Percentiles rank a stretch among this genome's conserved stretches.
Conservation (phyloP, 23 tunicate genomes). For the Phallusia fumigata region DNA sequence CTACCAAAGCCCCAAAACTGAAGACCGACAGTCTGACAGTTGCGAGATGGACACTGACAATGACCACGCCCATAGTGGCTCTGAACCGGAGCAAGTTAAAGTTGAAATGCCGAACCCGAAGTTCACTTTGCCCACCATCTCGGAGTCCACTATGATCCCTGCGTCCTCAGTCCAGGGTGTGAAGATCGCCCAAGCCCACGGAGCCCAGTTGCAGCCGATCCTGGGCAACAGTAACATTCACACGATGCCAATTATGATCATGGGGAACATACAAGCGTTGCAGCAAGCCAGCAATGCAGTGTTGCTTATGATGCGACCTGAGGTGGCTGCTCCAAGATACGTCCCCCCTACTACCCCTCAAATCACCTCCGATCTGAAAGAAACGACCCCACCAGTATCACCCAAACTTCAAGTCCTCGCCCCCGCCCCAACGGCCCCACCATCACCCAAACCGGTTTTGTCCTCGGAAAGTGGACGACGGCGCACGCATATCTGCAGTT, state of each 20-base stretch:
- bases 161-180: slow-evolving; percentile 53
- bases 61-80: slow-evolving; percentile 15
- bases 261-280: slow-evolving; percentile 83
- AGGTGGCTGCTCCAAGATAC: not conserved
- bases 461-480: slow-evolving; percentile 38
- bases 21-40: not conserved
- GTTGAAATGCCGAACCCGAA: not conserved
- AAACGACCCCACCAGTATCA: not conserved
- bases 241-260: slow-evolving; percentile 94
- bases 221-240: slow-evolving; percentile 70
- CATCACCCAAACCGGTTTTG: not conserved
- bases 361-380: not conserved
- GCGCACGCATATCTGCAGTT: slow-evolving; percentile 80
- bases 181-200: slow-evolving; percentile 24
- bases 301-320: slow-evolving; percentile 75
- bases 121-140: slow-evolving; percentile 57
- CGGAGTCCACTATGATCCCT: slow-evolving; percentile 35
- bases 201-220: slow-evolving; percentile 72
- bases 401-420: slow-evolving; percentile 24
- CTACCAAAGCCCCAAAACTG: not conserved
- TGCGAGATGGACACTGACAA: slow-evolving; percentile 22
- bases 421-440: slow-evolving; percentile 4
- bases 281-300: slow-evolving; percentile 77
- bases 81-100: slow-evolving; percentile 11
- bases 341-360: slow-evolving; percentile 26